phyloP scores from a whole-genome alignment of 2,113 vertebrate species.

The Prunella himalayana region DNA sequence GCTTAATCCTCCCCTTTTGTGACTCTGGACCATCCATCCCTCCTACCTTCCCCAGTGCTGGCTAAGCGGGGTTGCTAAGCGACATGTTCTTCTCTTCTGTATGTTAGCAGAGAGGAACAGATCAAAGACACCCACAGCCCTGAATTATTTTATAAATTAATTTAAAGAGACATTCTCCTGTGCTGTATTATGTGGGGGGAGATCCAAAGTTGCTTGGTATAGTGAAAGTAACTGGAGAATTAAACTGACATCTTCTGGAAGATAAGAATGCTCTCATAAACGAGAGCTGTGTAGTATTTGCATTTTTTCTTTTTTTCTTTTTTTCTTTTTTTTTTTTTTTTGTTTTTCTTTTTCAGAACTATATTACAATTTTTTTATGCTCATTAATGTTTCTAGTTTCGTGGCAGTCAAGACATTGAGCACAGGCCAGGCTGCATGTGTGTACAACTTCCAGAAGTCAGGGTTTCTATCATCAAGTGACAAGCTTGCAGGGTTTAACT shows the following conservation, averaged over 20 bases:
- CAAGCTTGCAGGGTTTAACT: not conserved
- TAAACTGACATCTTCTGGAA: not conserved
- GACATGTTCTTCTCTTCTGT: constrained; percentile 66
- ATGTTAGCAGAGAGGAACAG: constrained; percentile 48
- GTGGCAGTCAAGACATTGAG: not conserved
- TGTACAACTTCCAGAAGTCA: not conserved
- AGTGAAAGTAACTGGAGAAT: not conserved
- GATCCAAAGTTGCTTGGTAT: not conserved
- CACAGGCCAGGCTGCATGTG: not conserved
- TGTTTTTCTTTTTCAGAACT: not conserved
- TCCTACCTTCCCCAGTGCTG: not conserved
- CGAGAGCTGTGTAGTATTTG: not conserved
- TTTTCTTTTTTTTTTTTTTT: no score
- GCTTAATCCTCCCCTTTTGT: constrained; percentile 33
- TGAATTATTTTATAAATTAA: constrained; percentile 64
- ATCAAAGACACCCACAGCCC: constrained; percentile 66
- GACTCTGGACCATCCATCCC: constrained; percentile 58
- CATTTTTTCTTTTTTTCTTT: not conserved
- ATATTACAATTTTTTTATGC: not conserved
- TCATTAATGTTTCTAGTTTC: not conserved
- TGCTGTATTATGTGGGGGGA: not conserved
- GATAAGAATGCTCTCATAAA: not conserved
- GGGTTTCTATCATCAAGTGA: not conserved
- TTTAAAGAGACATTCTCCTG: constrained; percentile 48
- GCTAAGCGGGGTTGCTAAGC: constrained; percentile 67